Evolutionary conservation across 1,140 invertebrate genomes (phyloP).

Genomic region (Grapholita molesta): DNA sequence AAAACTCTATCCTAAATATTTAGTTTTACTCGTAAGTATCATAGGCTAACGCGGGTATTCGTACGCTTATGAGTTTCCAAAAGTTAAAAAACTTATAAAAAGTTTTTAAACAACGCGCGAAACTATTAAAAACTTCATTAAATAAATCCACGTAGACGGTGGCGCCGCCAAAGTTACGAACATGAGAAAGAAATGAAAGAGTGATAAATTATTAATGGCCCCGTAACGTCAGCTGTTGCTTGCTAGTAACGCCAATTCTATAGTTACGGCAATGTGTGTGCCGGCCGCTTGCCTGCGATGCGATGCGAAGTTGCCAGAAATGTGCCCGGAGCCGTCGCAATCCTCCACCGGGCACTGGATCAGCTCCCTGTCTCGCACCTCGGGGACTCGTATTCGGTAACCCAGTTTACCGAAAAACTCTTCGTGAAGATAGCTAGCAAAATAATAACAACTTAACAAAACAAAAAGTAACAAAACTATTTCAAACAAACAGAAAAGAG

Average conservation of each 20-base stretch:
- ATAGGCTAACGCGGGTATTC: too few relatives aligned
- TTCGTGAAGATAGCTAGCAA: slow-evolving; percentile 59
- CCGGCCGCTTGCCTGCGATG: slow-evolving; percentile 81
- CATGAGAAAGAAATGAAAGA: not conserved
- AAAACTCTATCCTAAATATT: not conserved
- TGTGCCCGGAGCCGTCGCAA: slow-evolving; percentile 92
- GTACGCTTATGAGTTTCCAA: not conserved
- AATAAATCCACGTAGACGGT: not conserved
- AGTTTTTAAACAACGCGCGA: not conserved
- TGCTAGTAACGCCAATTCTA: not conserved
- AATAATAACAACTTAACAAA: slow-evolving; percentile 44
- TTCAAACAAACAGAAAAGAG: slow-evolving; percentile 24
- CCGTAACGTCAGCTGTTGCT: slow-evolving; percentile 9
- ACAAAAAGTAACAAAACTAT: slow-evolving; percentile 28
- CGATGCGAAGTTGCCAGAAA: slow-evolving; percentile 91
- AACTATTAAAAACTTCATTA: not conserved
- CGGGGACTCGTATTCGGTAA: slow-evolving; percentile 76
- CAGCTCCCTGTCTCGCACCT: slow-evolving; percentile 70
- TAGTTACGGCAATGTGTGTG: not conserved
- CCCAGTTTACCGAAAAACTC: slow-evolving; percentile 86
- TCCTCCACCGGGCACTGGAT: slow-evolving; percentile 95
- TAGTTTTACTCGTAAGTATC: not conserved
- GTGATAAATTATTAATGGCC: slow-evolving; percentile 7
- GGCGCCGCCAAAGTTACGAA: not conserved
- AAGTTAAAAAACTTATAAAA: not conserved